These are phyloP conservation scores for Gorsachius goisagi DNA, from an alignment of 2,113 vertebrate genomes.

Conservation along the genomic window DNA sequence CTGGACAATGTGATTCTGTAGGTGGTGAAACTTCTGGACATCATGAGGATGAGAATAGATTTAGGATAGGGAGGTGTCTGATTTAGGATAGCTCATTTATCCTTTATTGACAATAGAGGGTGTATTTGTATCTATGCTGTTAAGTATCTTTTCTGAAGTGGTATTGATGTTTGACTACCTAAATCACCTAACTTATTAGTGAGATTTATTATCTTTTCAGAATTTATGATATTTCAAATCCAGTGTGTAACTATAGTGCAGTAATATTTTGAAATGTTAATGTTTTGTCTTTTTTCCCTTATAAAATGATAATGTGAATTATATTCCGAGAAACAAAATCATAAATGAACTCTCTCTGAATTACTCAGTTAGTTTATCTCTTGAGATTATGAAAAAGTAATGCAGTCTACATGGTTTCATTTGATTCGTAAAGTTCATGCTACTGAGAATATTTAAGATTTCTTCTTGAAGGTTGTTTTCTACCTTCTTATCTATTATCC, in stretches of 20 bases:
- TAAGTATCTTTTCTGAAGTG: not conserved
- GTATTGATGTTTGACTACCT: not conserved
- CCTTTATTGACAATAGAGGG: not conserved
- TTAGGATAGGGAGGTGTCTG: not conserved
- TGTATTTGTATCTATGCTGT: not conserved
- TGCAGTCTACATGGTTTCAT: not conserved
- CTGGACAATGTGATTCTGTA: not conserved
- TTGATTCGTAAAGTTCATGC: not conserved
- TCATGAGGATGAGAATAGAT: not conserved
- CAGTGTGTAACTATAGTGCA: not conserved
- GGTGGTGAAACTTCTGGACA: not conserved
- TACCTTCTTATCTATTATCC: not conserved
- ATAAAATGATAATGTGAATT: not conserved
- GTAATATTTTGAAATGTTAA: not conserved
- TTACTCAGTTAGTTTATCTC: not conserved
- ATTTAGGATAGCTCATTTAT: not conserved
- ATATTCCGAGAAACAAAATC: not conserved
- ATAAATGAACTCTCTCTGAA: not conserved
- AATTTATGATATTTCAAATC: not conserved
- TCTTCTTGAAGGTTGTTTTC: not conserved
- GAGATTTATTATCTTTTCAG: not conserved
- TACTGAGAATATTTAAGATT: not conserved
- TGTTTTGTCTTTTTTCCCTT: not conserved
- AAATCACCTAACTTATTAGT: not conserved
- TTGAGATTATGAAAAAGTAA: not conserved